Evolutionary conservation across 1,140 invertebrate species (phyloP).

Genomic region (Penaeus vannamei): DNA sequence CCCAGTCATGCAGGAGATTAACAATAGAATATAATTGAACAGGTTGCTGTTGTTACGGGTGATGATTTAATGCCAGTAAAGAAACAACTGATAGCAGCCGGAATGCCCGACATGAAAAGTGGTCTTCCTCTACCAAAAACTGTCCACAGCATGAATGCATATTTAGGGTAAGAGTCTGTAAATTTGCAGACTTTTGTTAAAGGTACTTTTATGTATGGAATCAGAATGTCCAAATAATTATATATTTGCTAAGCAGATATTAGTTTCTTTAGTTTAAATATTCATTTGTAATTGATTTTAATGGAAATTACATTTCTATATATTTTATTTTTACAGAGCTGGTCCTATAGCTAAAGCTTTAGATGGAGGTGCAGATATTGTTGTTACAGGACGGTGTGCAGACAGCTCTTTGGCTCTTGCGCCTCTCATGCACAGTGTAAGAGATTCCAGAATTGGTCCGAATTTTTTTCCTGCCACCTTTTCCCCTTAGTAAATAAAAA

Average conservation of each 20-base stretch:
- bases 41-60: slow-evolving; percentile 73
- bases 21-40: neutral
- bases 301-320: too few relatives aligned
- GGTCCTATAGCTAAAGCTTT: slow-evolving; percentile 74
- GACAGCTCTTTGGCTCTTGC: slow-evolving; percentile 75
- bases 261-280: too few relatives aligned
- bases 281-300: too few relatives aligned
- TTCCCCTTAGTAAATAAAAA: neutral
- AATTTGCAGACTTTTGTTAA: neutral
- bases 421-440: slow-evolving; percentile 73
- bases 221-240: neutral
- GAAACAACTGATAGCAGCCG: slow-evolving; percentile 68
- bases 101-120: slow-evolving; percentile 70
- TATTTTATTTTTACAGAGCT: slow-evolving; percentile 69
- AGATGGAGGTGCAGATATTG: slow-evolving; percentile 75
- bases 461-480: neutral
- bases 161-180: slow-evolving; percentile 72
- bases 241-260: too few relatives aligned
- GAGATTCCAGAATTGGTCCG: slow-evolving; percentile 16
- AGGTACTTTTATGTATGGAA: neutral
- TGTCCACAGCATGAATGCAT: slow-evolving; percentile 75
- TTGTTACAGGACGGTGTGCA: slow-evolving; percentile 75
- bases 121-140: slow-evolving; percentile 70
- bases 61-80: slow-evolving; percentile 73
- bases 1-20: too few relatives aligned